Evolutionary conservation across 2,797 vertebrate species (phyloP).

Genomic region (Pseudotriccus pelzelni): DNA sequence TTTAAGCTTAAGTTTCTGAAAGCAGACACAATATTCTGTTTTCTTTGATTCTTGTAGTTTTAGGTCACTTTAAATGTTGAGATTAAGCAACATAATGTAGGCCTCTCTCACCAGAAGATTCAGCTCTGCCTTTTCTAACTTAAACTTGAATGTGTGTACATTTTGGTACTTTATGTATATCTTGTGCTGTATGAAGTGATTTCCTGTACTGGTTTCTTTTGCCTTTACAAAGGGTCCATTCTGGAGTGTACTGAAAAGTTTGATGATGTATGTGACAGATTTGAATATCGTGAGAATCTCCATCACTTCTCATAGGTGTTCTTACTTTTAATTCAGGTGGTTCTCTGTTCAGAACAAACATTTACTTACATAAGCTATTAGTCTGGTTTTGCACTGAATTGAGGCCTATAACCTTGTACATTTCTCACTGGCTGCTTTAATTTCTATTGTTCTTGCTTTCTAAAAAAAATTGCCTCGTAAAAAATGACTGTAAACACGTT

Average conservation of each 20-base stretch:
- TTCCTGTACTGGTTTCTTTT: slow-evolving; percentile 53
- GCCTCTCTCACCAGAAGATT: slow-evolving; percentile 46
- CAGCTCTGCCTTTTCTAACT: slow-evolving; percentile 18
- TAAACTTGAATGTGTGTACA: slow-evolving; percentile 37
- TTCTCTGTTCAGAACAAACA: slow-evolving; percentile 62
- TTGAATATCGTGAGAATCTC: slow-evolving; percentile 5
- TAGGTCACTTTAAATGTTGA: slow-evolving; percentile 46
- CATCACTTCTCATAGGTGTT: slow-evolving; percentile 47
- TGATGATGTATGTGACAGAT: neutral
- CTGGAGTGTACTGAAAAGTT: slow-evolving; percentile 7
- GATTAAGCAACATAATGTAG: slow-evolving; percentile 11
- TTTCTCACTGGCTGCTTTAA: slow-evolving; percentile 56
- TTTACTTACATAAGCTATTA: slow-evolving; percentile 60
- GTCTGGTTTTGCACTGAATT: slow-evolving; percentile 64
- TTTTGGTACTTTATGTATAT: slow-evolving; percentile 55
- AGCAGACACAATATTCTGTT: slow-evolving; percentile 3
- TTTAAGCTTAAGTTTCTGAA: slow-evolving; percentile 27
- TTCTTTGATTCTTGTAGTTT: slow-evolving; percentile 45
- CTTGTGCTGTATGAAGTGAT: slow-evolving; percentile 56
- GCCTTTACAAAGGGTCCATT: slow-evolving; percentile 32
- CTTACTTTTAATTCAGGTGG: slow-evolving; percentile 61
- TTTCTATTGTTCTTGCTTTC: slow-evolving; percentile 41
- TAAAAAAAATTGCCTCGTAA: slow-evolving; percentile 24
- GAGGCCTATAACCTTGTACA: slow-evolving; percentile 49
- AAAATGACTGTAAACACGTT: slow-evolving; percentile 37